Base-by-base conservation (phyloP, 2,888 invertebrate genomes). In the Seladonia tumulorum region DNA sequence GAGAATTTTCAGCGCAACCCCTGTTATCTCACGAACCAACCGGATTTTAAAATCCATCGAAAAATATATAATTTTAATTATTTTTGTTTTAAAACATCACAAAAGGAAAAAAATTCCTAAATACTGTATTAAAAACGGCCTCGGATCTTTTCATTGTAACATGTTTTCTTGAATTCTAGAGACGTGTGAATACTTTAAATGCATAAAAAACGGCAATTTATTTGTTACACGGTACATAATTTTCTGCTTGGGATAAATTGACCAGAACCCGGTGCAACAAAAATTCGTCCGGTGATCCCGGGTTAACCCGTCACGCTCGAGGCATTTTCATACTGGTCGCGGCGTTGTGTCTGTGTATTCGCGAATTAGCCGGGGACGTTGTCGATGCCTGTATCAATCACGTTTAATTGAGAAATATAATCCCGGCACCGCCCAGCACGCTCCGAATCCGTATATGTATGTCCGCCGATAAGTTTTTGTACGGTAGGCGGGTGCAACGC, bases 401-500 rank as follows among this genome's bases (percentile, higher is more conserved):
- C 35, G 49, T 68, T 47, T 73, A 63, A 85, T 82, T 45, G 66
- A 29, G 76, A 82, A 86, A 73, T 77, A 83, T 42, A 47, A 57
- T 57, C 60, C 12, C 1, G n/a, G 68, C 39, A 45, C 53, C 63
- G 53, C 18, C 74, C 42, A 70, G 47, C 60, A 25, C 70, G 73
- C 42, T 18, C 3, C 57, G 73, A 71, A 71, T 76, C 78, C 72
- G 80, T 25, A 35, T 53, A 74, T 77, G 80, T 25, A 35, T 53
- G 63, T 79, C 70, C 45, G 5, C 35, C 76, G 76, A 25, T 45
- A 35, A 25, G 66, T 47, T 74, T 70, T 72, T 77, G 63, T 60
- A 49, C 75, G 71, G 76, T 60, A 63, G 74, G 47, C 66, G 74
- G 29, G 86, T 57, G 82, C 83, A 57, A 86, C 86, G 68, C 81